A percentile compares a stretch with the other conserved stretches of the same genome.
Conservation (phyloP, 2,797 vertebrate genomes). For the Limosa lapponica region DNA sequence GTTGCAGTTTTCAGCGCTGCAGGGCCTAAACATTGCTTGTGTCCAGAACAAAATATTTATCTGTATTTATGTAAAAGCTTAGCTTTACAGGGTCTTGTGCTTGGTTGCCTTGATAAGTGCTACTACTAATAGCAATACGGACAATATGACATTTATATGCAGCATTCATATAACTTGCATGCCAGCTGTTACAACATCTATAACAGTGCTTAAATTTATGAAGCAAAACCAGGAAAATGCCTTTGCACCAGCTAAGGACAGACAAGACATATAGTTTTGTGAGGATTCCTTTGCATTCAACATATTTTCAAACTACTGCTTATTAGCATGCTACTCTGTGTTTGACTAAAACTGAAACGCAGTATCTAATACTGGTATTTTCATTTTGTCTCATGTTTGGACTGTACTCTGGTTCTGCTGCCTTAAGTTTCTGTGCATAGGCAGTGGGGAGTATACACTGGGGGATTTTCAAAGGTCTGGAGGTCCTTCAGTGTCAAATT, state of each 20-base stretch:
- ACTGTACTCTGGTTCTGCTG: background rate
- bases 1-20: background rate
- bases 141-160: background rate
- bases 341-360: background rate
- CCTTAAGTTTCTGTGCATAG: background rate
- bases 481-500: constrained; percentile 11
- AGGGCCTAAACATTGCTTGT: background rate
- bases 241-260: background rate
- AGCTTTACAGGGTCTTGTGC: background rate
- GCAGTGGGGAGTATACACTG: background rate
- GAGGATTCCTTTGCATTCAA: background rate
- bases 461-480: background rate
- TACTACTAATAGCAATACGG: background rate
- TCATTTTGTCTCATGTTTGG: background rate
- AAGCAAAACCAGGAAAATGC: background rate
- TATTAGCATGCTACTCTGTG: background rate
- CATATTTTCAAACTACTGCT: background rate
- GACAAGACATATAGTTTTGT: background rate
- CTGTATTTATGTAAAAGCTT: background rate
- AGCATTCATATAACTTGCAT: background rate
- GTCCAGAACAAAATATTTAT: background rate
- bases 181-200: background rate
- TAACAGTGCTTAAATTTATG: background rate
- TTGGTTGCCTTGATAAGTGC: background rate
- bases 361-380: background rate